A percentile compares a stretch with the other conserved stretches of the same genome.
phyloP scores from a whole-genome alignment of 2,113 vertebrate species.

The Tretioscincus oriximinensis region DNA sequence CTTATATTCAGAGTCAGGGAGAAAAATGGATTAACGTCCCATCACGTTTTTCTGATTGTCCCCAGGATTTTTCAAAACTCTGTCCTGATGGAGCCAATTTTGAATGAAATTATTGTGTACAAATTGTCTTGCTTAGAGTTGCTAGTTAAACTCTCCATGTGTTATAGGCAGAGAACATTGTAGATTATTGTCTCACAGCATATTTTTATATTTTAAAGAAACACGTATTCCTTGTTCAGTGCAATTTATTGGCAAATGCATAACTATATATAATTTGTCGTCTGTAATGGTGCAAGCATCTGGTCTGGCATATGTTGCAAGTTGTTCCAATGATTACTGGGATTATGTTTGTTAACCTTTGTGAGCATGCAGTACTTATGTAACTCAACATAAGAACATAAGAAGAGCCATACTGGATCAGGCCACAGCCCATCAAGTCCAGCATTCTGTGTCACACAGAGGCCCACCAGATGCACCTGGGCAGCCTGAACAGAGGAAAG shows the following conservation, averaged over 20 bases:
- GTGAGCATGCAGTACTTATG: not conserved
- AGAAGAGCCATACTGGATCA: no score
- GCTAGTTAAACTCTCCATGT: no score
- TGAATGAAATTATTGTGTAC: not conserved
- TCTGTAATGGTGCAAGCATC: not conserved
- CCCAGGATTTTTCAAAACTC: not conserved
- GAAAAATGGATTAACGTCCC: no score
- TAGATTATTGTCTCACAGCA: not conserved
- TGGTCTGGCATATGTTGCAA: not conserved
- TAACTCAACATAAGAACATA: no score
- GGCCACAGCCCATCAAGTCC: no score
- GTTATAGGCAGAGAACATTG: not conserved
- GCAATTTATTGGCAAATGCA: not conserved
- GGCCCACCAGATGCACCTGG: no score
- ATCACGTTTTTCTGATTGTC: no score
- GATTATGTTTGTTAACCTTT: not conserved
- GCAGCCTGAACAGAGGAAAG: no score
- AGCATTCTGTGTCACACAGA: no score
- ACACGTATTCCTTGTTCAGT: not conserved
- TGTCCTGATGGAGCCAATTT: not conserved
- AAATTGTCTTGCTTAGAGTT: not conserved
- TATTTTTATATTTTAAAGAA: not conserved
- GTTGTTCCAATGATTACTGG: not conserved
- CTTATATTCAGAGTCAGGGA: no score
- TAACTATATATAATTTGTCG: not conserved